phyloP scores from a whole-genome alignment of 2,888 invertebrate genomes.

The Tineola bisselliella region DNA sequence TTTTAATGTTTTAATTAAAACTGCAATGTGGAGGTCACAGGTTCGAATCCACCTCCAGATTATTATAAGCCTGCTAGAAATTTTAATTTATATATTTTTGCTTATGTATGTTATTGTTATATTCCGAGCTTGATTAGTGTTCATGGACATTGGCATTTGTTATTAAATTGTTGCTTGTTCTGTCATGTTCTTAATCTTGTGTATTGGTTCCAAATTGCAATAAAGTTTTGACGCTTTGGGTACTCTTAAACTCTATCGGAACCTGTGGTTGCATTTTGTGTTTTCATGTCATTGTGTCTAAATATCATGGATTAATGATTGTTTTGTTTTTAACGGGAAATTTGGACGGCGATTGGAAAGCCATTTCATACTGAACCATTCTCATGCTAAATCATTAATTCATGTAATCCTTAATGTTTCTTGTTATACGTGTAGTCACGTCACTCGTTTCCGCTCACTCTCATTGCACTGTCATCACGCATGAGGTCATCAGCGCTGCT shows the following conservation, averaged over 20 bases:
- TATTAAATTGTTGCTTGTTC: background rate
- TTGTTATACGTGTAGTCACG: slow-evolving; percentile 28
- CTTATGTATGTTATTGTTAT: no score
- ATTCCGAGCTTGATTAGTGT: background rate
- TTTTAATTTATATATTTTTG: no score
- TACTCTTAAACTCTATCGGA: no score
- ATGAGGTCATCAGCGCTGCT: background rate
- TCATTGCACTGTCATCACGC: slow-evolving; percentile 51
- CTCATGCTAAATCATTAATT: background rate
- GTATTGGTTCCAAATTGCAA: background rate
- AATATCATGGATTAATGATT: background rate
- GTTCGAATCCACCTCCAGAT: no score
- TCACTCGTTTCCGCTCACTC: slow-evolving; percentile 64
- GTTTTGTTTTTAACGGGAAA: no score
- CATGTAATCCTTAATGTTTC: slow-evolving; percentile 26
- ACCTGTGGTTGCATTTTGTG: background rate
- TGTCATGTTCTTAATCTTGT: background rate
- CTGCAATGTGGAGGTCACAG: no score
- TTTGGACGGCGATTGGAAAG: no score
- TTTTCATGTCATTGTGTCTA: slow-evolving; percentile 6
- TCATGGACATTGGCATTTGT: background rate
- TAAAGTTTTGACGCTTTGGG: no score
- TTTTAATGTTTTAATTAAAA: background rate
- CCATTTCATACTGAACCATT: no score
- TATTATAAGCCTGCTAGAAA: no score